A percentile compares a stretch with the other conserved stretches of the same genome.
Evolutionary conservation across 2,797 vertebrate genomes (phyloP).

Genomic region (Pangasius djambal): DNA sequence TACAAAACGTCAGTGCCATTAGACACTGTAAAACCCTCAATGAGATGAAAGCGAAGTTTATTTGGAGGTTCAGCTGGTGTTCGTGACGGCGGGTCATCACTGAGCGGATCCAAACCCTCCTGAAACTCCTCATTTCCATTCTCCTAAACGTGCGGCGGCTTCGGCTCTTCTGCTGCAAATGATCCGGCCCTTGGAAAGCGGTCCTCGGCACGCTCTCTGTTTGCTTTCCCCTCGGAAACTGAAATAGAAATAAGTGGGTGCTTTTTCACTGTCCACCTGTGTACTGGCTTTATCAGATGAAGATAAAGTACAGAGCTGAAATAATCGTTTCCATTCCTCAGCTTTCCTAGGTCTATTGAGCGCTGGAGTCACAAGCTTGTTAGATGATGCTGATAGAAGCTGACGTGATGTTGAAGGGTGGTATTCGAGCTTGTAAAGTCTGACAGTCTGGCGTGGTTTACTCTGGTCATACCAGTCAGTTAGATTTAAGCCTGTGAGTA

Average conservation of each 20-base stretch:
- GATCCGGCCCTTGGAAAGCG: slow-evolving; percentile 63
- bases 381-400: not conserved
- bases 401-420: not conserved
- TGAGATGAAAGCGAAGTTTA: not conserved
- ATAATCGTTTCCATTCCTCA: slow-evolving; percentile 35
- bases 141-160: slow-evolving; percentile 6
- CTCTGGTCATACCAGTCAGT: not conserved
- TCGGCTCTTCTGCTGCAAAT: slow-evolving; percentile 60
- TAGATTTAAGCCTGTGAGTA: not conserved
- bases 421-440: not conserved
- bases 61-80: slow-evolving; percentile 1
- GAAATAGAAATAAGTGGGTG: slow-evolving; percentile 59
- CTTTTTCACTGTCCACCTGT: slow-evolving; percentile 22
- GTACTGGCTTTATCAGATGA: slow-evolving; percentile 31
- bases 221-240: slow-evolving; percentile 60
- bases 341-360: not conserved
- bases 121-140: slow-evolving; percentile 56
- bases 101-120: slow-evolving; percentile 36
- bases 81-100: not conserved
- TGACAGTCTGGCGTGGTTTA: not conserved
- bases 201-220: slow-evolving; percentile 43
- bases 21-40: not conserved
- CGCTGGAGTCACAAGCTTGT: not conserved
- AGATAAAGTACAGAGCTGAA: slow-evolving; percentile 6
- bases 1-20: not conserved